A percentile compares a stretch with the other conserved stretches of the same genome.
Conservation (phyloP, 37 sponge, comb jelly and placozoan species). For the Mnemiopsis leidyi region DNA sequence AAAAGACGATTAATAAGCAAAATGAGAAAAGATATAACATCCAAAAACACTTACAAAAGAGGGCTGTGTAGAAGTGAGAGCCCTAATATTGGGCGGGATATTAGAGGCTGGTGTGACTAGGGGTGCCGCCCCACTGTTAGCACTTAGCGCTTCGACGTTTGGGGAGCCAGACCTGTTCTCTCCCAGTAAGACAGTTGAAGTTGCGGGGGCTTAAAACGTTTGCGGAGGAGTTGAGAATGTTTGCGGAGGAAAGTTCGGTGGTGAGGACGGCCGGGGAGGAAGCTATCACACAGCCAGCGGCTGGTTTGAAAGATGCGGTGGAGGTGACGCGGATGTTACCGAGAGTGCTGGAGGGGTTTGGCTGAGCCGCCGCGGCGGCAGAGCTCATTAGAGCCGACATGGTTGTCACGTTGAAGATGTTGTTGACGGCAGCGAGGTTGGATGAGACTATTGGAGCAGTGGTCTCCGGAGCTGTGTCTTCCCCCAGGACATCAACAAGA, state of each 20-base stretch:
- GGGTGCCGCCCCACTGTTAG: not conserved
- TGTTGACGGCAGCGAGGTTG: not conserved
- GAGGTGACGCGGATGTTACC: not conserved
- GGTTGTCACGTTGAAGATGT: not conserved
- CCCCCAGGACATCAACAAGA: not conserved
- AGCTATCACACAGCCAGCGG: not conserved
- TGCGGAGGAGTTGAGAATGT: not conserved
- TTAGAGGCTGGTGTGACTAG: not conserved
- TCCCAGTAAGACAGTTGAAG: not conserved
- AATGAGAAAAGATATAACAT: no score
- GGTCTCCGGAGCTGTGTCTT: not conserved
- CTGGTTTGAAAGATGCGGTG: not conserved
- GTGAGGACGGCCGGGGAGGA: not conserved
- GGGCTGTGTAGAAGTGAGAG: not conserved
- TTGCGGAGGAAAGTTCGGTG: not conserved
- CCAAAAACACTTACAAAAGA: not conserved
- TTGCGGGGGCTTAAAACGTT: not conserved
- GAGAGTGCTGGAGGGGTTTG: not conserved
- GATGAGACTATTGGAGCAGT: no score
- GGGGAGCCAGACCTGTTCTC: not conserved
- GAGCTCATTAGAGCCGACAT: not conserved
- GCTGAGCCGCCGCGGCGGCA: not conserved
- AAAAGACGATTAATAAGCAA: no score
- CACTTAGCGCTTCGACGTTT: not conserved
- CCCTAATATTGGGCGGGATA: not conserved